Evolutionary conservation across 2,113 vertebrate species (phyloP).

Genomic region (Corvus hawaiiensis): DNA sequence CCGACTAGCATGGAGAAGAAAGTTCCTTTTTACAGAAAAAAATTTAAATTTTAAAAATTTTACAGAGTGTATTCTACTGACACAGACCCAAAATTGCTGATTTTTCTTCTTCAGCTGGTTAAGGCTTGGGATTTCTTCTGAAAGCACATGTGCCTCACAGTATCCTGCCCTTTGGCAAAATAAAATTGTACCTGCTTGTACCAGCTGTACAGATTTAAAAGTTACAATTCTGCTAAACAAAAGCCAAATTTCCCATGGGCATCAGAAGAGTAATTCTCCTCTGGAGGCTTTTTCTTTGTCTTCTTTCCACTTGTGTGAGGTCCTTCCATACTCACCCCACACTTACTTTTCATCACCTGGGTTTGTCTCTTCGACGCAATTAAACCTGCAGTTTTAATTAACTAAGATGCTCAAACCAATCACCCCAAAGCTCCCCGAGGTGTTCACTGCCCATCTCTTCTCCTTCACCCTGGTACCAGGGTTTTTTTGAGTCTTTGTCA

Average conservation of each 20-base stretch:
- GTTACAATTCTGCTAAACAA: neutral
- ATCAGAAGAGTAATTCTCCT: neutral
- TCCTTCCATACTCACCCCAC: neutral
- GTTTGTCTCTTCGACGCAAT: neutral
- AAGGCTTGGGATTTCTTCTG: neutral
- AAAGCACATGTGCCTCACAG: neutral
- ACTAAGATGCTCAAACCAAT: neutral
- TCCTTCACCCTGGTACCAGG: rapidly evolving
- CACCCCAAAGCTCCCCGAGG: rapidly evolving
- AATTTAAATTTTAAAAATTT: too few relatives aligned
- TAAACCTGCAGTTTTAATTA: neutral
- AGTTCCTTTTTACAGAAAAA: neutral
- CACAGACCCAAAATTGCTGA: neutral
- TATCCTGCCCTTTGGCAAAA: neutral
- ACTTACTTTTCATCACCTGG: neutral
- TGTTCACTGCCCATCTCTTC: rapidly evolving
- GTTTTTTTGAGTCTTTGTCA: neutral
- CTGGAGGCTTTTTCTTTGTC: neutral
- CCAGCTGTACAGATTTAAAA: neutral
- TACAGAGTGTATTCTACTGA: neutral
- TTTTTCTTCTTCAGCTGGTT: neutral
- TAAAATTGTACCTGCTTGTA: neutral
- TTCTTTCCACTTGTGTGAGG: neutral
- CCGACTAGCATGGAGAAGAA: rapidly evolving
- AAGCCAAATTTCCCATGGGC: neutral